Evolutionary conservation across 2,888 invertebrate genomes (phyloP).

Genomic region (Bembecia ichneumoniformis): DNA sequence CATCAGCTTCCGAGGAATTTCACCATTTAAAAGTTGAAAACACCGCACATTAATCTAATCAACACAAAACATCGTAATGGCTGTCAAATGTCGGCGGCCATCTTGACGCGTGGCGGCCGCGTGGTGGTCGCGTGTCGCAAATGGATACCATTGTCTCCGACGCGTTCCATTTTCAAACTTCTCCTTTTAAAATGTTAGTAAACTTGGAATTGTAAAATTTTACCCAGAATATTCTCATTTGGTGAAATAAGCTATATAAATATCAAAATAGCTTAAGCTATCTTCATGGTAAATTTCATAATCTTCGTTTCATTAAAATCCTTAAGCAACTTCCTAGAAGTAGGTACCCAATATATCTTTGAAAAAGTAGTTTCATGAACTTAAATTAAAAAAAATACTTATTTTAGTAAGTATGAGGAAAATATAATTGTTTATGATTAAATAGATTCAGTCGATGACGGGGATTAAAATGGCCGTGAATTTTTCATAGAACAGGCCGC

Average conservation of each 20-base stretch:
- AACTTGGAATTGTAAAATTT: not conserved
- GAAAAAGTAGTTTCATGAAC: no score
- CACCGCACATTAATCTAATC: slow-evolving; percentile 42
- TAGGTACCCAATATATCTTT: no score
- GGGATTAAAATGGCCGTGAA: slow-evolving; percentile 22
- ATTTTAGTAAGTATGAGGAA: not conserved
- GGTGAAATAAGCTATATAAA: not conserved
- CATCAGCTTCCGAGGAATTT: slow-evolving; percentile 19
- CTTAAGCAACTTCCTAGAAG: no score
- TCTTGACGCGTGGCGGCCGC: slow-evolving; percentile 37
- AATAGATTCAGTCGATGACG: slow-evolving; percentile 15
- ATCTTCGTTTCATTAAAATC: no score
- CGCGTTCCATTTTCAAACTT: not conserved
- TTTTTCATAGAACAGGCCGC: slow-evolving; percentile 21
- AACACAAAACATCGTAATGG: slow-evolving; percentile 48
- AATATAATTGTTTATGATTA: slow-evolving; percentile 1
- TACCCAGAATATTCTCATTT: not conserved
- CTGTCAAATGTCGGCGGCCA: slow-evolving; percentile 32
- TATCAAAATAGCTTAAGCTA: no score
- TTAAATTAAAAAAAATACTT: not conserved
- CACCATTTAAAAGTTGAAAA: slow-evolving; percentile 4
- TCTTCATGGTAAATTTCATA: no score
- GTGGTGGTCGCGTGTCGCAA: slow-evolving; percentile 33
- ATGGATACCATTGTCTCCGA: slow-evolving; percentile 32
- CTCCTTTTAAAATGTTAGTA: not conserved